phyloP scores from a whole-genome alignment of 2,113 vertebrate genomes.

The Pangasianodon hypophthalmus region DNA sequence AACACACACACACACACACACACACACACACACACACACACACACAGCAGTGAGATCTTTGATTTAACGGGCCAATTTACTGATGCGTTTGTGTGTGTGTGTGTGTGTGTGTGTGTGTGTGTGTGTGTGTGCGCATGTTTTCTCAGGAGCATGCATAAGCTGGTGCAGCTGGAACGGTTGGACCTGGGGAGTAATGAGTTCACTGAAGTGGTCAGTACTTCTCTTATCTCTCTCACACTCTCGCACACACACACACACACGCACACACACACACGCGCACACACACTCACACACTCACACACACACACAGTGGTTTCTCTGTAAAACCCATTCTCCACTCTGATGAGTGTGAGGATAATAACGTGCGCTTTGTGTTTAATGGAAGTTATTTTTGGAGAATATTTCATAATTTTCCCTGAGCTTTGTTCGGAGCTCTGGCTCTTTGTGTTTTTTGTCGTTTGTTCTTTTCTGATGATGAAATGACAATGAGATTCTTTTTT shows the following conservation, averaged over 20 bases:
- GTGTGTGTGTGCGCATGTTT: constrained; percentile 38
- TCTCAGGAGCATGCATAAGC: constrained; percentile 94
- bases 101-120: constrained; percentile 3
- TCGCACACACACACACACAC: constrained; percentile 7
- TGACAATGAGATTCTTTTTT: not conserved
- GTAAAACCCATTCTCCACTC: not conserved
- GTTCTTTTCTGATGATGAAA: constrained; percentile 3
- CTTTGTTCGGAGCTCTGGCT: not conserved
- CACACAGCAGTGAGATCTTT: no score
- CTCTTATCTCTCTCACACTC: constrained; percentile 35
- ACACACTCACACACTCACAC: not conserved
- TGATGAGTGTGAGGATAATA: not conserved
- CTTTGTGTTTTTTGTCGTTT: constrained; percentile 2
- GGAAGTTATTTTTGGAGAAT: not conserved
- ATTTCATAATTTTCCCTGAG: constrained; percentile 26
- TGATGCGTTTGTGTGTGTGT: not conserved
- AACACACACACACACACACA: not conserved
- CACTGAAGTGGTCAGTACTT: constrained; percentile 82
- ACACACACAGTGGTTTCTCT: not conserved
- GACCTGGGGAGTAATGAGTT: constrained; percentile 99
- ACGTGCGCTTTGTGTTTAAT: not conserved
- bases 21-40: not conserved
- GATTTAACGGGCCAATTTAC: no score
- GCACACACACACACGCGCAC: not conserved
- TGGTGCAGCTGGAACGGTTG: constrained; percentile 93